Conservation (phyloP, 2,888 invertebrate genomes). For the Anarsia innoxiella region DNA sequence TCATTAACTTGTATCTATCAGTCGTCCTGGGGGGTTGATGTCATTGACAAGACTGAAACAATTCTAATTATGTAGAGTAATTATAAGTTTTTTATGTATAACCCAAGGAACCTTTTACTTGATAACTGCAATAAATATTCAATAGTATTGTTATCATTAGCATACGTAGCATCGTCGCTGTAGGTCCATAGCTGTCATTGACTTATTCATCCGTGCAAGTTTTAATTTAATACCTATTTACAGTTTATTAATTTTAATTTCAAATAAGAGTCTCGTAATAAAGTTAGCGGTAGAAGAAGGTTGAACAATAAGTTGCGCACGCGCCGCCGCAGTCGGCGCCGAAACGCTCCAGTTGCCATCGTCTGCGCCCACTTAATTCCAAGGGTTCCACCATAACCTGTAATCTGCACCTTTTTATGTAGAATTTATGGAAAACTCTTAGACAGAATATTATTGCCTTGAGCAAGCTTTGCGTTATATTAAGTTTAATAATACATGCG, state of each 20-base stretch:
- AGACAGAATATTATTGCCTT: conserved; percentile 1
- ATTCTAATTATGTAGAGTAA: too few species aligned
- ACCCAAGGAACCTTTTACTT: too few species aligned
- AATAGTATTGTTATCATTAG: background rate
- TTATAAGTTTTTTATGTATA: too few species aligned
- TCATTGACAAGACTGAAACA: too few species aligned
- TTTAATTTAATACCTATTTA: conserved; percentile 33
- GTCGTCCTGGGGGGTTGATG: too few species aligned
- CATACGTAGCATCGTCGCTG: background rate
- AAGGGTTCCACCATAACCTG: conserved; percentile 11
- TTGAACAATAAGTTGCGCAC: conserved; percentile 49
- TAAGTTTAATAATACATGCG: too few species aligned
- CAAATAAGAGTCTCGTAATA: conserved; percentile 39
- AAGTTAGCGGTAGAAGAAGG: conserved; percentile 38
- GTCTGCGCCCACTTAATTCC: conserved; percentile 10
- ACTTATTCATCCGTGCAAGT: conserved; percentile 27
- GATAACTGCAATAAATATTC: background rate
- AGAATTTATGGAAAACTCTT: conserved; percentile 8
- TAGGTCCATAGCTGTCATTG: conserved; percentile 9
- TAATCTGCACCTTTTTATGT: conserved; percentile 9
- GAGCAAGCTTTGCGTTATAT: background rate
- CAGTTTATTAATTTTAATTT: conserved; percentile 52
- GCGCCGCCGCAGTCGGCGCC: conserved; percentile 50
- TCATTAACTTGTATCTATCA: too few species aligned
- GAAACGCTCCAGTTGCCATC: conserved; percentile 59